A percentile compares a stretch with the other conserved stretches of the same genome.
Evolutionary conservation across 2,113 vertebrate genomes (phyloP).

Genomic region (Grus americana): DNA sequence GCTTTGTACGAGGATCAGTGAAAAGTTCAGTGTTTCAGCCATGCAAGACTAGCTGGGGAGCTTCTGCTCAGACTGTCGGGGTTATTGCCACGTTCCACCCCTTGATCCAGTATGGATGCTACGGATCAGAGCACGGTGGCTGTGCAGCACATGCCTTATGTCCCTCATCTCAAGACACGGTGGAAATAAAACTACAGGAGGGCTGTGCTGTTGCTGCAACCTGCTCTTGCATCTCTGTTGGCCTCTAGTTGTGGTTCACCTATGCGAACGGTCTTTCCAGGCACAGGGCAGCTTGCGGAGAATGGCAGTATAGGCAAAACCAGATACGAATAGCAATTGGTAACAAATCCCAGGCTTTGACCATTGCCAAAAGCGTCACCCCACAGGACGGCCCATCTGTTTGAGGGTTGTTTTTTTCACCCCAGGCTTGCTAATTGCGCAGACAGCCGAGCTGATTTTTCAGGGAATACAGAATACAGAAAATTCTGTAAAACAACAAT

Average conservation of each 20-base stretch:
- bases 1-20: not conserved
- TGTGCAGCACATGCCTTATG: not conserved
- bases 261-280: not conserved
- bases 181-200: not conserved
- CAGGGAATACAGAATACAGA: not conserved
- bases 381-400: too few relatives aligned
- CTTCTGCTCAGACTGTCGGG: not conserved
- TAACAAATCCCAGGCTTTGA: not conserved
- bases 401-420: not conserved
- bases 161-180: fast-evolving
- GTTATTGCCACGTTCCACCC: not conserved
- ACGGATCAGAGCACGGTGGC: not conserved
- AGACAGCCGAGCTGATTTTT: not conserved
- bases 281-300: too few relatives aligned
- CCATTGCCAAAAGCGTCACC: not conserved
- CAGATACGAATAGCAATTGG: not conserved
- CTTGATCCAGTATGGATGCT: fast-evolving
- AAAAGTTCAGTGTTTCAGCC: not conserved
- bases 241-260: not conserved
- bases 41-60: not conserved
- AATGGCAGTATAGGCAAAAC: fast-evolving
- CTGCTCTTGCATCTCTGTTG: not conserved
- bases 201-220: not conserved
- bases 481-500: not conserved
- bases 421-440: not conserved